Conservation (phyloP, 2,888 invertebrate species). For the Tenthredo mesomela region DNA sequence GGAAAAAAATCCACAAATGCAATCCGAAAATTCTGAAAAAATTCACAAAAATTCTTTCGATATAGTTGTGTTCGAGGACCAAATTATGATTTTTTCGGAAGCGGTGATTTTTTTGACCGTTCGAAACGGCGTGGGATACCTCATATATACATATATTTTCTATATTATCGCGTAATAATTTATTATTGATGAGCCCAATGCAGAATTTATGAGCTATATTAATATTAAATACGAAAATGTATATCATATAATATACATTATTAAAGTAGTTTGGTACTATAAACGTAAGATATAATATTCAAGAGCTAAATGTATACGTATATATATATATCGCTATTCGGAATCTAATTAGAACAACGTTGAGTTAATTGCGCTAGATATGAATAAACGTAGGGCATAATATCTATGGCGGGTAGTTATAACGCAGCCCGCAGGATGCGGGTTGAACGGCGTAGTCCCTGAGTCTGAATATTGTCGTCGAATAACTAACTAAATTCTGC, state of each 20-base stretch:
- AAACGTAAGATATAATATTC: not conserved
- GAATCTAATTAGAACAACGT: constrained; percentile 38
- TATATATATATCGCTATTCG: not conserved
- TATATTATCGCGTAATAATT: too few species aligned
- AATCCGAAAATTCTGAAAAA: too few species aligned
- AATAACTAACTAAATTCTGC: not conserved
- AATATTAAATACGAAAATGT: not conserved
- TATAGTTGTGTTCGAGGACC: too few species aligned
- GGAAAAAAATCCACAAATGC: too few species aligned
- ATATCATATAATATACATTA: not conserved
- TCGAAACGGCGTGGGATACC: too few species aligned
- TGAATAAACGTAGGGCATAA: not conserved
- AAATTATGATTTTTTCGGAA: too few species aligned
- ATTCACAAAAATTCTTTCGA: too few species aligned
- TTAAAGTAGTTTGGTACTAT: not conserved
- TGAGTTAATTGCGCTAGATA: constrained; percentile 29
- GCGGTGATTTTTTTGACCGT: too few species aligned
- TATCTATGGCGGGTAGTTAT: constrained; percentile 8
- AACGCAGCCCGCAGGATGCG: constrained; percentile 1
- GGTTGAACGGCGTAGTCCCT: not conserved
- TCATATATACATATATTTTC: too few species aligned
- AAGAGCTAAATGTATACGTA: not conserved
- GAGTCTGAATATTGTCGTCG: not conserved
- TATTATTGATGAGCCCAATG: too few species aligned
- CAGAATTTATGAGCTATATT: too few species aligned